Percentiles rank a stretch among this genome's conserved stretches.
phyloP scores from a whole-genome alignment of 2,888 invertebrate genomes.

The Lasioglossum oenotherae region DNA sequence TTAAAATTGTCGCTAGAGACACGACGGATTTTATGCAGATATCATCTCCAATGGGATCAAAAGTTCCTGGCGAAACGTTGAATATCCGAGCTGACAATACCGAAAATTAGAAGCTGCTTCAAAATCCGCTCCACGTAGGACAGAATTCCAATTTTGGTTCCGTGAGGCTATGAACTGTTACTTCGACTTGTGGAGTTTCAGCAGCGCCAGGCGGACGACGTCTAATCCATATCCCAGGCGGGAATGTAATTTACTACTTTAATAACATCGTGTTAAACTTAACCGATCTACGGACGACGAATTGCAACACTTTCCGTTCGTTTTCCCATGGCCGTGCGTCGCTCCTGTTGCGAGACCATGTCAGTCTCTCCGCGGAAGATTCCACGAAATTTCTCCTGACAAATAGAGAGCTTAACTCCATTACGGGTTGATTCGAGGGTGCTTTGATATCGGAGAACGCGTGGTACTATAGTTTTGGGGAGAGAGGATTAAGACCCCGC shows the following conservation, averaged over 20 bases:
- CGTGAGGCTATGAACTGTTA: conserved; percentile 4
- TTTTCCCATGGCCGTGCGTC: background rate
- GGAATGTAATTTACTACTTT: conserved; percentile 18
- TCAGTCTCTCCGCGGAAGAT: background rate
- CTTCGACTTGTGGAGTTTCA: conserved; percentile 7
- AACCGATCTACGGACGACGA: background rate
- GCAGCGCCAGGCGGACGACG: background rate
- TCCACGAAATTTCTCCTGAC: conserved; percentile 14
- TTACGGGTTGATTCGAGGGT: conserved; percentile 6
- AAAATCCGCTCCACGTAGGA: conserved; percentile 2
- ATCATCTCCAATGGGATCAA: background rate
- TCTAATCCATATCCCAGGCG: conserved; percentile 15
- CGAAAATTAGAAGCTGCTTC: background rate
- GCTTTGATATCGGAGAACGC: conserved; percentile 4
- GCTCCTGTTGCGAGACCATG: background rate
- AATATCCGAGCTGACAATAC: conserved; percentile 1
- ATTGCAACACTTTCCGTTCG: background rate
- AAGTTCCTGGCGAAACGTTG: background rate
- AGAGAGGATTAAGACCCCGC: background rate
- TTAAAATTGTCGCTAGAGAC: too few species aligned
- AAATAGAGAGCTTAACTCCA: conserved; percentile 11
- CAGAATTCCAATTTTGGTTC: conserved; percentile 15
- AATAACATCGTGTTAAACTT: conserved; percentile 15
- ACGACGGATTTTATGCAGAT: too few species aligned
- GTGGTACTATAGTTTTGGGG: background rate